Base-by-base conservation (phyloP, 1,140 invertebrate species). In the Streblospio benedicti region DNA sequence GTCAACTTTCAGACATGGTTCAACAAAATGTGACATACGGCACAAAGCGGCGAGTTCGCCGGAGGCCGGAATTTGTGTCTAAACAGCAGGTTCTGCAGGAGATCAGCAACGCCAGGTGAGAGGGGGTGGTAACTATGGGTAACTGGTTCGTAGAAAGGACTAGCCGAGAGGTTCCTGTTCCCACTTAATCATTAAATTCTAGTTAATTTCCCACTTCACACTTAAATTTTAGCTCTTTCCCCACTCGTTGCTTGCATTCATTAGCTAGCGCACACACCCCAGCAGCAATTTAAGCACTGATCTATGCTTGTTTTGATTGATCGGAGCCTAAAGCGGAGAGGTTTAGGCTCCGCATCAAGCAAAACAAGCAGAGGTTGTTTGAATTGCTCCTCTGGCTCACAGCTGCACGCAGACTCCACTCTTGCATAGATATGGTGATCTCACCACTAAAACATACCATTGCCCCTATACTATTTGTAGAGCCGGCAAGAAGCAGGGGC, bases 1-100 rank as follows among this genome's bases (percentile, higher is more conserved):
- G 30, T n/a, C n/a, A 31, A 52, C 50, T 52, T 52, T 31, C 30
- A 31, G 33, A 52, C 27, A 52, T 52, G 50, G 20, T 25, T n/a
- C 25, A 52, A 31, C 20, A 31, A 25, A 52, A 52, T n/a, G 20
- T 6, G 18, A 28, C n/a, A 20, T 30, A 25, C 20, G 4, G 50
- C 27, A 52, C 25, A 52, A 4, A 4, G 31, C 28, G 50, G 18
- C 50, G 33, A n/a, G 18, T 52, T 18, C 27, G 50, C 9, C 23
- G 50, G 33, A 52, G 50, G 31, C 50, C 50, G 20, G 12, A 28
- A 18, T 52, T 52, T 52, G 30, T 25, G 35, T 9, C n/a, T n/a
- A 38, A 9, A n/a, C 9, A 38, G 35, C 35, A 38, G n/a, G n/a
- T 38, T 38, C n/a, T 38, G 9, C 9, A 9, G 9, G 35, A 38